Conservation (phyloP, 1,140 invertebrate species). For the Mactra quadrangularis region DNA sequence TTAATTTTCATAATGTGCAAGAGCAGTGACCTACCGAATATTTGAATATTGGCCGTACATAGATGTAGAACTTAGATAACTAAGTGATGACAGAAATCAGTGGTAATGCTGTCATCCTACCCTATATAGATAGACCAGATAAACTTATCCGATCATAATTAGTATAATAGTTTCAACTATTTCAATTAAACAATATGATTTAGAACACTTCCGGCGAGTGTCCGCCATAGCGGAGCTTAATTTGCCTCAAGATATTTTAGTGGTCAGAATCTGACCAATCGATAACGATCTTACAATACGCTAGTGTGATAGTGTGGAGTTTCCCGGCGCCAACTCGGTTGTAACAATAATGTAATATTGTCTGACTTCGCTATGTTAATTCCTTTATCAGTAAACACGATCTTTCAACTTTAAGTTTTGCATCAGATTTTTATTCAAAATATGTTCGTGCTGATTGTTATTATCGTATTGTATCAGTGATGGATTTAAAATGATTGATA, state of each 20-base stretch:
- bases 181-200: too few species aligned
- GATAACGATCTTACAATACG: constrained; percentile 19
- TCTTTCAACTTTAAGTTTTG: constrained; percentile 4
- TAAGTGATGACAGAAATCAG: too few species aligned
- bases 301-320: constrained; percentile 44
- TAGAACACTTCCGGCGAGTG: too few species aligned
- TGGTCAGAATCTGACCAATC: constrained; percentile 47
- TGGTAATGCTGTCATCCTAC: too few species aligned
- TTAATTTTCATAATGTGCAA: too few species aligned
- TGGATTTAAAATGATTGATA: constrained; percentile 24
- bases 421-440: constrained; percentile 26
- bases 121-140: too few species aligned
- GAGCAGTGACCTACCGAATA: too few species aligned
- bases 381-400: constrained; percentile 24
- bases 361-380: constrained; percentile 20
- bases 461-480: constrained; percentile 18
- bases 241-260: constrained; percentile 40
- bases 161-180: too few species aligned
- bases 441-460: constrained; percentile 20
- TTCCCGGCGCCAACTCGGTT: constrained; percentile 47
- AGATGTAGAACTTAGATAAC: too few species aligned
- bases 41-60: too few species aligned
- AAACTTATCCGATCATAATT: too few species aligned
- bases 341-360: constrained; percentile 36
- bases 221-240: constrained; percentile 7